Base-by-base conservation (phyloP, 2,888 invertebrate genomes). In the Alviniconcha strummeri region DNA sequence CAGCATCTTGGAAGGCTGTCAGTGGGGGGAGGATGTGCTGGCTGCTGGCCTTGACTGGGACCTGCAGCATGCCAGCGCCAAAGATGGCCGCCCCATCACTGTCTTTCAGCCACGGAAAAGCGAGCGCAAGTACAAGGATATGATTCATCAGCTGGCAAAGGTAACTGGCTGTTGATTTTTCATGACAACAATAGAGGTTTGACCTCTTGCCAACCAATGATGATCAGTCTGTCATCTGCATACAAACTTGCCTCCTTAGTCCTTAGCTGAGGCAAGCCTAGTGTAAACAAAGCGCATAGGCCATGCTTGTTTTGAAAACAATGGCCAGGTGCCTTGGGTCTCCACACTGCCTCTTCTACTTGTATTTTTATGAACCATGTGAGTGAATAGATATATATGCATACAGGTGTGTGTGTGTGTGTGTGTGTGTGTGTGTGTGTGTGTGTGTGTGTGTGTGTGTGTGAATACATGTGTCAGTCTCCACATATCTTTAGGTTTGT, bases 1-100 rank as follows among this genome's bases (percentile, higher is more conserved):
- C 84, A 91, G 91, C 80, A 79, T 89, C 5, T 85, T 91, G 36
- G 88, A 88, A 54, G 87, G 89, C 52, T 89, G 89, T 81, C 88
- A 89, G 67, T 89, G 90, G 88, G 89, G 88, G 17, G 87, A 88
- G 6, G 84, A 87, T 5, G 77, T 89, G 1, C 79, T 81, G 13
- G 85, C 85, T 36, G 78, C 79, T 13, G 80, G 78, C 36, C 64
- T 84, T 15, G 85, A 85, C 74, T 88, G 87, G 87, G 75, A 81
- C 6, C 75, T 88, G 19, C 80, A 80, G 9, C 85, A 86, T 55
- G 85, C 87, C 4, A 82, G 80, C 5, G 80, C 83, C 7, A 71
- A 86, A 75, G 88, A 89, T 79, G 89, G 85, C 11, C 84, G 86
- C 9, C 83, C 86, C 74, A 86, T 88, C 56, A 87, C 88, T 11